A percentile compares a stretch with the other conserved stretches of the same genome.
These are phyloP conservation scores for Panzeria rudis DNA, from an alignment of 2,888 invertebrate genomes.

Conservation along the genomic window DNA sequence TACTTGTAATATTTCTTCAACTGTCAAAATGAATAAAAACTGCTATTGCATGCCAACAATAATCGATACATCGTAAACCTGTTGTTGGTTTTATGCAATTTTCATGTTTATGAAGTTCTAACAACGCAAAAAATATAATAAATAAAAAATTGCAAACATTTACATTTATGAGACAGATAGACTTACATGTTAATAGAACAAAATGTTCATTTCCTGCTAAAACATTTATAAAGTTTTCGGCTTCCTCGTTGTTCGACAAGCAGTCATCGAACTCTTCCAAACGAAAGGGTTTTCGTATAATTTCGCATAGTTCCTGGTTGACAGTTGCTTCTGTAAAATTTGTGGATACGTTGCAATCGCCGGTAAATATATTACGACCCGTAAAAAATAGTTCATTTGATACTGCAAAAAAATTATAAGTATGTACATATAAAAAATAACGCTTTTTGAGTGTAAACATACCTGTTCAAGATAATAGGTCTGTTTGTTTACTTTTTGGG, in stretches of 20 bases:
- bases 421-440: neutral
- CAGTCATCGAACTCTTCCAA: conserved; percentile 81
- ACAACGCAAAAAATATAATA: conserved; percentile 23
- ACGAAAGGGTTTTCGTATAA: conserved; percentile 82
- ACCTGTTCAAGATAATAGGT: too few relatives aligned
- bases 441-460: too few relatives aligned
- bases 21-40: conserved; percentile 22
- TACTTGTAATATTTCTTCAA: neutral
- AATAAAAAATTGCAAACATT: conserved; percentile 34
- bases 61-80: conserved; percentile 66
- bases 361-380: conserved; percentile 81
- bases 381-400: conserved; percentile 83
- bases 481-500: too few relatives aligned
- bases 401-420: conserved; percentile 74
- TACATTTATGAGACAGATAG: conserved; percentile 14
- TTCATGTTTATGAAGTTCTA: conserved; percentile 60
- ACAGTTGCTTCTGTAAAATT: conserved; percentile 79
- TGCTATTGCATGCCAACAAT: conserved; percentile 63
- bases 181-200: conserved; percentile 82
- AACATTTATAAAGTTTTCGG: conserved; percentile 80
- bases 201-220: conserved; percentile 83
- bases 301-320: conserved; percentile 76
- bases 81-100: conserved; percentile 68
- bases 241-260: conserved; percentile 80
- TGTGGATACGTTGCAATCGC: conserved; percentile 77